These are phyloP conservation scores for Popillia japonica DNA, from an alignment of 1,140 invertebrate genomes.

Conservation along the genomic window DNA sequence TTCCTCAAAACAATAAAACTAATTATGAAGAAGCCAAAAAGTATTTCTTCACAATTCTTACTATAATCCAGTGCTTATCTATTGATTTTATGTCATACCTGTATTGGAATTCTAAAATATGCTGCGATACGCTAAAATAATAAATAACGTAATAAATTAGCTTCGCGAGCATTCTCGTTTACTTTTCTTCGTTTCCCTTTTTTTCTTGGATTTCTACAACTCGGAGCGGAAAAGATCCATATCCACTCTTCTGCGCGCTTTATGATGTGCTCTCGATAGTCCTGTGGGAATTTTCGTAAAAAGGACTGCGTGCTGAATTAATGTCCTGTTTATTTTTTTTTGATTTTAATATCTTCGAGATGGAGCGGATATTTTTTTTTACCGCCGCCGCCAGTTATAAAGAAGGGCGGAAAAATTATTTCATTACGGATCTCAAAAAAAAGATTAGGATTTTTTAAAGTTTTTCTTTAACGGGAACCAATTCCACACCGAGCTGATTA, in stretches of 20 bases:
- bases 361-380: neutral
- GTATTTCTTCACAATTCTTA: no score
- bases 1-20: no score
- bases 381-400: neutral
- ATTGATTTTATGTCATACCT: neutral
- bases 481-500: no score
- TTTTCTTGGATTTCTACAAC: no score
- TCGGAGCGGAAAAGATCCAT: neutral
- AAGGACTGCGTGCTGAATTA: neutral
- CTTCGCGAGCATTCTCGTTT: neutral
- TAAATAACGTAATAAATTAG: slow-evolving; percentile 7
- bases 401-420: neutral
- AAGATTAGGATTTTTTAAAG: neutral
- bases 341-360: neutral
- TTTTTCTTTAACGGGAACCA: no score
- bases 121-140: neutral
- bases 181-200: neutral
- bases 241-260: neutral
- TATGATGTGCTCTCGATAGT: neutral
- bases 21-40: no score
- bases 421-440: neutral
- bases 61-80: neutral
- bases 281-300: neutral
- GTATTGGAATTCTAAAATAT: neutral
- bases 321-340: neutral